phyloP scores from a whole-genome alignment of 2,888 invertebrate genomes.

The Oasisia sp. region DNA sequence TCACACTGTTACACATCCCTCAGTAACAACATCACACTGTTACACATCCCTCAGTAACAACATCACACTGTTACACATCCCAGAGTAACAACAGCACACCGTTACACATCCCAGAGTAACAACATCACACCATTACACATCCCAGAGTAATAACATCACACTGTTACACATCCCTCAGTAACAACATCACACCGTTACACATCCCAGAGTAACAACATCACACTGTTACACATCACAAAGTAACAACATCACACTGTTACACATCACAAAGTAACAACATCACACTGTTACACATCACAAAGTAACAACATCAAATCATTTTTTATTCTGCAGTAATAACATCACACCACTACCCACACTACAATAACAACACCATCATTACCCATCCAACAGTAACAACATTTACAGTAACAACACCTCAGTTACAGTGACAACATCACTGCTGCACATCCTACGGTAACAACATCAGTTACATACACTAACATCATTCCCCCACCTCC shows the following conservation, averaged over 20 bases:
- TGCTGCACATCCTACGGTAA: too few species aligned
- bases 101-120: background rate
- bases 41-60: background rate
- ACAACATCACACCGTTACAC: background rate
- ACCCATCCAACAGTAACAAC: too few species aligned
- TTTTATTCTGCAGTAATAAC: background rate
- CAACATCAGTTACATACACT: too few species aligned
- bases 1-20: background rate
- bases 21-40: background rate
- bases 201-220: background rate
- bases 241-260: background rate
- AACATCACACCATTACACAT: background rate
- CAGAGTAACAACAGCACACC: background rate
- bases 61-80: background rate
- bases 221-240: background rate
- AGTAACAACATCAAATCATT: too few species aligned
- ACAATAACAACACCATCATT: too few species aligned
- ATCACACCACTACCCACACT: background rate
- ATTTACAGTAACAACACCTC: too few species aligned
- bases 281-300: background rate
- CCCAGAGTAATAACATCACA: background rate
- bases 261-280: background rate
- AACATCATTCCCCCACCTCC: background rate
- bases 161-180: background rate
- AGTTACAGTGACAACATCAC: too few species aligned